phyloP scores from a whole-genome alignment of 1,140 invertebrate species.

The Xylocopa sonorina region DNA sequence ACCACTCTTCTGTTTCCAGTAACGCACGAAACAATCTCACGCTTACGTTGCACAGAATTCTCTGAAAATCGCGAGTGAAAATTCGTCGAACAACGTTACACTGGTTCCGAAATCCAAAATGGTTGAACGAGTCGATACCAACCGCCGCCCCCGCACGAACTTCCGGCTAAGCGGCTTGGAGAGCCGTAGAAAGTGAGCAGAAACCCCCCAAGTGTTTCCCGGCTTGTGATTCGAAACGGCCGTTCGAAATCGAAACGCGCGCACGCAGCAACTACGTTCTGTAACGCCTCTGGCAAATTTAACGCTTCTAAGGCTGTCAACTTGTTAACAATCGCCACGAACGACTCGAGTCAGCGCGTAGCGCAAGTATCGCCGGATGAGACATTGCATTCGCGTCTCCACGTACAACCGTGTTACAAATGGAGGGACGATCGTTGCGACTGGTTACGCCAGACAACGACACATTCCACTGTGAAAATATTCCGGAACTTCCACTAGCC shows the following conservation, averaged over 20 bases:
- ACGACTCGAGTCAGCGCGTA: not conserved
- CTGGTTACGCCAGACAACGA: not conserved
- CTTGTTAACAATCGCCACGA: constrained; percentile 33
- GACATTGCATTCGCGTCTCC: constrained; percentile 11
- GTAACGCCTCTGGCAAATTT: not conserved
- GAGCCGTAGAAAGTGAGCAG: not conserved
- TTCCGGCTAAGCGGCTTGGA: too few species aligned
- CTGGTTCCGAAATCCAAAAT: too few species aligned
- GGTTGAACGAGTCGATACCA: too few species aligned
- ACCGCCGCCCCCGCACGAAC: too few species aligned
- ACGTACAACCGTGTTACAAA: not conserved
- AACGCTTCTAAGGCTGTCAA: not conserved
- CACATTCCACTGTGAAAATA: not conserved
- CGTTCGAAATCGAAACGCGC: not conserved
- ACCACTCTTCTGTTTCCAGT: too few species aligned
- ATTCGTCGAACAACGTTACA: too few species aligned
- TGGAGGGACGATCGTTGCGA: not conserved
- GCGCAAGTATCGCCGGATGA: not conserved
- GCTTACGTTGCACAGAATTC: too few species aligned
- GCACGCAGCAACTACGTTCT: not conserved
- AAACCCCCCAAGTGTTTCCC: not conserved
- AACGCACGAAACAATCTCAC: too few species aligned
- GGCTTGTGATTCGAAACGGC: not conserved
- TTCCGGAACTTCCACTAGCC: not conserved
- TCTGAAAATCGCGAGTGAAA: too few species aligned